These are phyloP conservation scores for Torymus tubicola DNA, from an alignment of 2,888 invertebrate genomes.

Conservation along the genomic window DNA sequence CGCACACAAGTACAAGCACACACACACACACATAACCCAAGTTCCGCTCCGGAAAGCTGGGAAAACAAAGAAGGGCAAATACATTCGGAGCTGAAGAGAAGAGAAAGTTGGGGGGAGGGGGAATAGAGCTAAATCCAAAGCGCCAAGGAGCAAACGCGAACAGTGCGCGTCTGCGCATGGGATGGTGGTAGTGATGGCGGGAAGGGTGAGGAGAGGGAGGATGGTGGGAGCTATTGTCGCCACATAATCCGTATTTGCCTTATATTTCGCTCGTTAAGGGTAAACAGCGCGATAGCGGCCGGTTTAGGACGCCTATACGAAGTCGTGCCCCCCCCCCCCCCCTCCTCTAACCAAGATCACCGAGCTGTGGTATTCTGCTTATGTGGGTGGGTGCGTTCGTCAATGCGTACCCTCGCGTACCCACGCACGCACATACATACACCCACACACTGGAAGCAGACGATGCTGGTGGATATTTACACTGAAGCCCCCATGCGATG, in stretches of 20 bases:
- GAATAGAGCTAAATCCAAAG: too few species aligned
- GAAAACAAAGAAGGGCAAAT: too few species aligned
- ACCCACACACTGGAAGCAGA: too few species aligned
- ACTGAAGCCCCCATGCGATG: slow-evolving; percentile 2
- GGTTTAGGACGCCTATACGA: background rate
- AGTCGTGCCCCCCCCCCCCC: background rate
- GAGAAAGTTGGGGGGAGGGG: too few species aligned
- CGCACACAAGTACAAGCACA: too few species aligned
- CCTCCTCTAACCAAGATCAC: slow-evolving; percentile 9
- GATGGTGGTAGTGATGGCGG: too few species aligned
- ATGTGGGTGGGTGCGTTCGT: slow-evolving; percentile 30
- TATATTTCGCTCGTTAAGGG: slow-evolving; percentile 61
- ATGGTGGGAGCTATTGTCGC: slow-evolving; percentile 25
- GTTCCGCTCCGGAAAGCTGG: too few species aligned
- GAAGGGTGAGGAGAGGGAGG: background rate
- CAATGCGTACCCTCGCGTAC: background rate
- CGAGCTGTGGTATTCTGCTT: slow-evolving; percentile 36
- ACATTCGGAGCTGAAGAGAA: too few species aligned
- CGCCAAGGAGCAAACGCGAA: too few species aligned
- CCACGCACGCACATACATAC: too few species aligned
- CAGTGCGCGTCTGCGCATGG: too few species aligned
- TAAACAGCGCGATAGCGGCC: slow-evolving; percentile 55
- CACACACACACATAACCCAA: too few species aligned
- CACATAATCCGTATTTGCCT: slow-evolving; percentile 61
- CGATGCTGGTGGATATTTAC: slow-evolving; percentile 42